Conservation (phyloP, 2,113 vertebrate species). For the Sturnus vulgaris region DNA sequence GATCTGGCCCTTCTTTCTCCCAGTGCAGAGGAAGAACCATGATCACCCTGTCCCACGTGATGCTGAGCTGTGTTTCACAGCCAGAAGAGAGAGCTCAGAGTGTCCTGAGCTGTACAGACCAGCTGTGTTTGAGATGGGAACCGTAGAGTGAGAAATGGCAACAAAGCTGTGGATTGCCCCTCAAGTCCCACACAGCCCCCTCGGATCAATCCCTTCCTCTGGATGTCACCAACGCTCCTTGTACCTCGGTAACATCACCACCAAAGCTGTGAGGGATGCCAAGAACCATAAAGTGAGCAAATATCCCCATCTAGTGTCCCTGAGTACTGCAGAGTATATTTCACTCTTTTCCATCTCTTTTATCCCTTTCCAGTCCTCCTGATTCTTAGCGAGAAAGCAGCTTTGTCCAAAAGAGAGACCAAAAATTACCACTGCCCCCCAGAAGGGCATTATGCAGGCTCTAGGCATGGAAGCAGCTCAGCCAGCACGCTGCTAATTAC, state of each 20-base stretch:
- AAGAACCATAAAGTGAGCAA: constrained; percentile 49
- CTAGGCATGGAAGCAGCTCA: not conserved
- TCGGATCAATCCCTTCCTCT: not conserved
- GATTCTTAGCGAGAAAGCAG: not conserved
- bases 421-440: not conserved
- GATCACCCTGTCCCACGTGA: not conserved
- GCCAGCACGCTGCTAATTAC: not conserved
- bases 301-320: constrained; percentile 73
- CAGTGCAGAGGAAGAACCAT: not conserved
- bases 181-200: rapidly evolving
- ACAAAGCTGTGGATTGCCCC: not conserved
- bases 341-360: not conserved
- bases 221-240: not conserved
- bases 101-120: not conserved
- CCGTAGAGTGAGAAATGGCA: rapidly evolving
- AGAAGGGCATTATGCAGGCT: not conserved
- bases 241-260: not conserved
- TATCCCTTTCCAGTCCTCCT: not conserved
- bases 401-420: not conserved
- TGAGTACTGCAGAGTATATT: not conserved
- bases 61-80: not conserved
- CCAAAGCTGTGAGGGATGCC: not conserved
- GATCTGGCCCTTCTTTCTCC: not conserved
- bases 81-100: not conserved
- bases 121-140: not conserved